Conservation (phyloP, 2,113 vertebrate genomes). For the Lepisosteus oculatus region DNA sequence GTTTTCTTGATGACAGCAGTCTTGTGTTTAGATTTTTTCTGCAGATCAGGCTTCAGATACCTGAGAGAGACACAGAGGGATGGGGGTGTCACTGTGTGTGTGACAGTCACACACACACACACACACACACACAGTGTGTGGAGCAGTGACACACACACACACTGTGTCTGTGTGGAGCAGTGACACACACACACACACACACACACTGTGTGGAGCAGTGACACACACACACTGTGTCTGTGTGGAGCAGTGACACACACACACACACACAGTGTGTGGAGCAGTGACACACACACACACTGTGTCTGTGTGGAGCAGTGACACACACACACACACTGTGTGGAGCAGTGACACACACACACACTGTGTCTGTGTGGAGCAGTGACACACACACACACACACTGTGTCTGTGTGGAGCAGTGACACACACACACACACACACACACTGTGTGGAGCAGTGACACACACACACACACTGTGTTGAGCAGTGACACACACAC, state of each 20-base stretch:
- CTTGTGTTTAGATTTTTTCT: conserved; percentile 90
- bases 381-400: conserved; percentile 1
- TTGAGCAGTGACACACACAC: not conserved
- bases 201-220: too few species aligned
- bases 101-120: too few species aligned
- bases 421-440: not conserved
- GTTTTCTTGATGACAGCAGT: conserved; percentile 86
- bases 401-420: not conserved
- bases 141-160: too few species aligned
- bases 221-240: too few species aligned
- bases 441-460: not conserved
- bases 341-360: not conserved
- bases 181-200: too few species aligned
- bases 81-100: too few species aligned
- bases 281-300: too few species aligned
- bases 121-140: too few species aligned
- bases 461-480: not conserved
- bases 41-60: conserved; percentile 83
- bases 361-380: not conserved
- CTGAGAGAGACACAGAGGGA: conserved; percentile 52
- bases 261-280: too few species aligned
- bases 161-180: too few species aligned
- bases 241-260: too few species aligned
- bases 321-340: conserved; percentile 11
- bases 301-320: not conserved